Percentiles rank a stretch among this genome's conserved stretches.
Conservation (phyloP, 2,888 invertebrate genomes). For the Itoplectis maculator region DNA sequence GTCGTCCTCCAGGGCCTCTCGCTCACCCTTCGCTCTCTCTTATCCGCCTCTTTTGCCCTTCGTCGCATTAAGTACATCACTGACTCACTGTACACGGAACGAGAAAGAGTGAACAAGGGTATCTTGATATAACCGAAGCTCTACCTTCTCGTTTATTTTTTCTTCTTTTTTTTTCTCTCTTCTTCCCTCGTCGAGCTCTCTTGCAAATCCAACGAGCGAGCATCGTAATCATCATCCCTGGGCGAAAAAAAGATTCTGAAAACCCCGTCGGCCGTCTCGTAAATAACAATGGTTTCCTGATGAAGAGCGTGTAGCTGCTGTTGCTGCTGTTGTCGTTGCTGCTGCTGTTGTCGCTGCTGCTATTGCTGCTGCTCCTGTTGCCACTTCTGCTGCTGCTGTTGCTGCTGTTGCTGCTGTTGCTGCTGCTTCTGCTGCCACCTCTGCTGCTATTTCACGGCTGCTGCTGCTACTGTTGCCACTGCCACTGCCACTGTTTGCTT, state of each 20-base stretch:
- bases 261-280: conserved; percentile 43
- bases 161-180: neutral
- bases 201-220: conserved; percentile 57
- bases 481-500: conserved; percentile 8
- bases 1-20: conserved; percentile 29
- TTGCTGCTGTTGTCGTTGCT: too few species aligned
- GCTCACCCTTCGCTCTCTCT: conserved; percentile 3
- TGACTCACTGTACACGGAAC: neutral
- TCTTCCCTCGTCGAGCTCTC: conserved; percentile 5
- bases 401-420: neutral
- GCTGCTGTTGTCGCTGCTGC: neutral
- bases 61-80: conserved; percentile 10
- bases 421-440: neutral
- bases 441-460: neutral
- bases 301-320: neutral
- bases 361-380: neutral
- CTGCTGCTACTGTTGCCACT: neutral
- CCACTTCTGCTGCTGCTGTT: neutral
- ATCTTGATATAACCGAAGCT: neutral
- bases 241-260: conserved; percentile 41
- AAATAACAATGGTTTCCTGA: conserved; percentile 55
- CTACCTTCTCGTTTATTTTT: neutral
- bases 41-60: conserved; percentile 19
- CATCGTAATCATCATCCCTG: conserved; percentile 45
- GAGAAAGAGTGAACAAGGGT: neutral